Conservation (phyloP, 2,113 vertebrate species). For the Poecile atricapillus region DNA sequence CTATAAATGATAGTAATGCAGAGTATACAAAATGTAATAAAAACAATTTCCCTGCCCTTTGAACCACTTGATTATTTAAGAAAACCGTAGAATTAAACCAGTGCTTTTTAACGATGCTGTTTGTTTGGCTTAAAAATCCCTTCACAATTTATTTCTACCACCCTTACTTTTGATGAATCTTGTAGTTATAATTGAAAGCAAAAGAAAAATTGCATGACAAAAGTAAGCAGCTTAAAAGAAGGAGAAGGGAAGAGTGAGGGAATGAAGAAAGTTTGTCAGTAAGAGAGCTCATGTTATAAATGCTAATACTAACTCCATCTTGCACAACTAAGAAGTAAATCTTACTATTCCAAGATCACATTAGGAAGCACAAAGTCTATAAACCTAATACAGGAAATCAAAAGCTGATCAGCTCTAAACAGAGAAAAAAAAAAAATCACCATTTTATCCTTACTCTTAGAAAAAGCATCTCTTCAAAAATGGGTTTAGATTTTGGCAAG, state of each 20-base stretch:
- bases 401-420: not conserved
- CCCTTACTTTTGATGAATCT: not conserved
- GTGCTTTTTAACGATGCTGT: not conserved
- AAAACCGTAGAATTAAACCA: not conserved
- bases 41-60: not conserved
- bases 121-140: not conserved
- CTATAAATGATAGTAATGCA: not conserved
- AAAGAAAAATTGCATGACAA: not conserved
- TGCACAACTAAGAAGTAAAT: not conserved
- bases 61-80: not conserved
- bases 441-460: not conserved
- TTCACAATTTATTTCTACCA: not conserved
- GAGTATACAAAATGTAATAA: not conserved
- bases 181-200: not conserved
- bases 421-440: not conserved
- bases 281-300: not conserved
- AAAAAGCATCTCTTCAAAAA: not conserved
- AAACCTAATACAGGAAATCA: not conserved
- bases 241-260: not conserved
- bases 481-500: not conserved
- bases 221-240: not conserved
- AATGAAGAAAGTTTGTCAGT: not conserved
- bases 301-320: not conserved
- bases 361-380: not conserved
- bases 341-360: not conserved